Base-by-base conservation (phyloP, 2,113 vertebrate genomes). In the Cygnus buccinator region DNA sequence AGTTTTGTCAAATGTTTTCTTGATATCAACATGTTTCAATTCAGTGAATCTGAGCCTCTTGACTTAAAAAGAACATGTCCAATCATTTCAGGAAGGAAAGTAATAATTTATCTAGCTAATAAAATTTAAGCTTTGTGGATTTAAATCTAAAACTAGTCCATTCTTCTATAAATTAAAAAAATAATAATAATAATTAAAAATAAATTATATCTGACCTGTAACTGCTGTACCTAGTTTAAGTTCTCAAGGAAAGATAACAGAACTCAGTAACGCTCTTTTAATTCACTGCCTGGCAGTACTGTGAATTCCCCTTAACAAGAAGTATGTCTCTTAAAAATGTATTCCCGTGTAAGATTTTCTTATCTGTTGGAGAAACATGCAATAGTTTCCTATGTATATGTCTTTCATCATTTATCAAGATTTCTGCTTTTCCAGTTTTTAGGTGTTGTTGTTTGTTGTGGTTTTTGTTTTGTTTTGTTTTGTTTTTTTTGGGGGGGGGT, bases 241-340 rank as follows among this genome's bases (percentile, higher is more conserved):
- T 71, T 93, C 41, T 91, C 93, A 90, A 59, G 76, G 76, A 94
- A 94, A 91, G 72, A 84, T 55, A 97, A 93, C 84, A 96, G 85
- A 94, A 95, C 87, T 97, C 92, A 94, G 86, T 55, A 91, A 50
- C 93, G 88, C 66, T 96, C 86, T 97, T 97, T 75, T 73, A 95
- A 91, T 89, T 92, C 72, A 77, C 46, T 86, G 72, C 54, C 58
- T 93, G 70, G 70, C 58, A 94, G 43, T 52, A 75, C 6, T 78
- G 68, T 94, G 85, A 96, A 95, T 96, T 97, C 71, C 18, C 11
- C 9, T 52, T 12, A 22, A 57, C 55, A 95, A 76, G 43, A 97
- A 95, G 31, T 82, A 91, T 61, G 95, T 70, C 83, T 52, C 55
- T 94, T 94, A 81, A 77, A 92, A 37, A 58, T 3, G 29, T 68